These are phyloP conservation scores for Hippocampus mohnikei DNA, from an alignment of 2,113 vertebrate genomes.

Conservation along the genomic window DNA sequence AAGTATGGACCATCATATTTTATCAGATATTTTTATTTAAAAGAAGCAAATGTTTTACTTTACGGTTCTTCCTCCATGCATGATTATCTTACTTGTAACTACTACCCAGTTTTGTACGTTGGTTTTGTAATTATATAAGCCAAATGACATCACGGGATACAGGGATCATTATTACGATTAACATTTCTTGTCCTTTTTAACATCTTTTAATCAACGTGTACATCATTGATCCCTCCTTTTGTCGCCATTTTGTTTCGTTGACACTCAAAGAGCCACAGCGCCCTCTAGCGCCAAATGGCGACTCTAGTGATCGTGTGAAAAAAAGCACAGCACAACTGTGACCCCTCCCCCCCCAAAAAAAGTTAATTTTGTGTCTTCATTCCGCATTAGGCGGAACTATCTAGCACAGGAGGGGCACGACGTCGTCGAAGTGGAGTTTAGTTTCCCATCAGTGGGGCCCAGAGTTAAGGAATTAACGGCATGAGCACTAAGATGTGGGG, in stretches of 20 bases:
- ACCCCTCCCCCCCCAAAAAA: neutral
- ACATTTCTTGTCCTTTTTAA: neutral
- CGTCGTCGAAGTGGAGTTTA: constrained; percentile 61
- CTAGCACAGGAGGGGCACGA: neutral
- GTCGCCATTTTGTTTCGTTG: constrained; percentile 11
- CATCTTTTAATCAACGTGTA: neutral
- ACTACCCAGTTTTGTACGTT: neutral
- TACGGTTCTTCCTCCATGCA: neutral
- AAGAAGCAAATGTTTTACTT: neutral
- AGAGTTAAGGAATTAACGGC: constrained; percentile 66
- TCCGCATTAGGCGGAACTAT: neutral
- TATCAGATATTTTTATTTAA: too few species aligned
- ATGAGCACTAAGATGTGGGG: constrained; percentile 63
- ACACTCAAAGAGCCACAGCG: constrained; percentile 55
- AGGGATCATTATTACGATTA: neutral
- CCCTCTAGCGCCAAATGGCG: constrained; percentile 59
- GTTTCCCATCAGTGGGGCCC: constrained; percentile 51
- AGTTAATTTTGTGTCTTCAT: neutral
- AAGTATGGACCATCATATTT: too few species aligned
- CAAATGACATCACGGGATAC: neutral
- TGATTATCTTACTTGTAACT: neutral
- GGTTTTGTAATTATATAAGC: neutral
- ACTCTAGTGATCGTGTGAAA: neutral
- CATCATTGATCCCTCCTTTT: neutral
- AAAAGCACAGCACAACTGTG: neutral